Evolutionary conservation across 2,888 invertebrate genomes (phyloP).

Genomic region (Andrena minutula): DNA sequence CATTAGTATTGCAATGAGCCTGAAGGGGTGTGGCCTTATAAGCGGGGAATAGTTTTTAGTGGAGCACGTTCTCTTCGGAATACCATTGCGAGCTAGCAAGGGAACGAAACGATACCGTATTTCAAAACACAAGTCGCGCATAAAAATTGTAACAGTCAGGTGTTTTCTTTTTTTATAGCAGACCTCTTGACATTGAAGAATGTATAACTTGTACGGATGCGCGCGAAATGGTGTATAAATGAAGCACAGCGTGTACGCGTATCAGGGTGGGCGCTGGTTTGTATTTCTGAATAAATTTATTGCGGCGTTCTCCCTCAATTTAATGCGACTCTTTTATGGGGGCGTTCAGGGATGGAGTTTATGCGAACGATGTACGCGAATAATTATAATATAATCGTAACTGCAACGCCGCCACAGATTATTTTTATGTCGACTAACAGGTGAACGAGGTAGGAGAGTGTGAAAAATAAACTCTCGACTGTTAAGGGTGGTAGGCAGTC

Average conservation of each 20-base stretch:
- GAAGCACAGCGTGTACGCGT: neutral
- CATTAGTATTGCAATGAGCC: constrained; percentile 8
- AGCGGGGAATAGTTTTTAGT: neutral
- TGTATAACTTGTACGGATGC: constrained; percentile 24
- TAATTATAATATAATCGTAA: constrained; percentile 59
- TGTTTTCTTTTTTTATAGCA: neutral
- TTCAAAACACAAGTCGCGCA: neutral
- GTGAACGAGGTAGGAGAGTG: constrained; percentile 17
- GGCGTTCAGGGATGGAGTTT: constrained; percentile 37
- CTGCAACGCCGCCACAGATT: constrained; percentile 43
- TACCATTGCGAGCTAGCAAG: neutral
- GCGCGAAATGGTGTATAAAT: constrained; percentile 10
- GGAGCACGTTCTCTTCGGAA: constrained; percentile 10
- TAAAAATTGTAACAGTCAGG: constrained; percentile 15
- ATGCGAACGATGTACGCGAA: constrained; percentile 43
- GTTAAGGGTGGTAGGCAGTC: neutral
- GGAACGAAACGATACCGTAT: neutral
- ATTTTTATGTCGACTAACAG: constrained; percentile 43
- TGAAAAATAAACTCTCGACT: constrained; percentile 42
- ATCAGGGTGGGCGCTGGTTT: constrained; percentile 7
- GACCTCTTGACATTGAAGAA: constrained; percentile 25
- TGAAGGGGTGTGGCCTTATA: neutral
- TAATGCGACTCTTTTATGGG: constrained; percentile 57
- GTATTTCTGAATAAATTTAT: constrained; percentile 52
- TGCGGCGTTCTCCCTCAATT: constrained; percentile 47